Evolutionary conservation across 2,113 vertebrate genomes (phyloP), one percentile per base, ranked within the genome.

Genomic region (Tylochromis polylepis): DNA sequence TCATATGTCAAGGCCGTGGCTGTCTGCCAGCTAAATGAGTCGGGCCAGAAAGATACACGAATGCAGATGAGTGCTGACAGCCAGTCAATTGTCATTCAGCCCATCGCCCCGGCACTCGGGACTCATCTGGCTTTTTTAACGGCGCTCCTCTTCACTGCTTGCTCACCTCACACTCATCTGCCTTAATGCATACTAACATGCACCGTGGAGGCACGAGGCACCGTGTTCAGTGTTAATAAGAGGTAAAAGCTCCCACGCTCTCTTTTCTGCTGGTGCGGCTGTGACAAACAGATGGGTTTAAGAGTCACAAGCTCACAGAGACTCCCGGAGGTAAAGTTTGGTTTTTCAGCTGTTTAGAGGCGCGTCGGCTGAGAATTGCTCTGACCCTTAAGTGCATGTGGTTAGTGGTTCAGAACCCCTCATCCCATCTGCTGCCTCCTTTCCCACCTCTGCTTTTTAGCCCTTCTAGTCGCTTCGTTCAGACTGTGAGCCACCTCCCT

Each of bases 21-120:
- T 84, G 88, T 59, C 91, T 75, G 88, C 89, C 87, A 93, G 91
- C 84, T 59, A 55, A 89, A 81, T 58, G 87, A 89, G 94, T 94
- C 79, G 57, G 82, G 85, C 89, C 90, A 86, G 82, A 91, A 85
- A 94, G 89, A 92, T 85, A 89, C 85, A 92, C 16, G 59, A 91
- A 94, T 91, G 90, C 91, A 95, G 90, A 95, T 95, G 94, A 94
- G 93, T 92, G 92, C 88, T 95, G 95, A 95, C 94, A 94, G 93
- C 84, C 57, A 82, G 92, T 92, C 92, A 91, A 89, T 95, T 95
- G 94, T 95, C 94, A 95, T 95, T 94, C 91, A 86, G 91, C 78
- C 79, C 87, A 60, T 94, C 91, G 92, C 38, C 75, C 77, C 83
- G 77, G 75, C 87, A 90, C 90, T 87, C 1, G 91, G 84, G 95